Percentiles rank a stretch among this genome's conserved stretches.
Conservation (phyloP, 2,113 vertebrate species). For the Thalassarche chlororhynchos region DNA sequence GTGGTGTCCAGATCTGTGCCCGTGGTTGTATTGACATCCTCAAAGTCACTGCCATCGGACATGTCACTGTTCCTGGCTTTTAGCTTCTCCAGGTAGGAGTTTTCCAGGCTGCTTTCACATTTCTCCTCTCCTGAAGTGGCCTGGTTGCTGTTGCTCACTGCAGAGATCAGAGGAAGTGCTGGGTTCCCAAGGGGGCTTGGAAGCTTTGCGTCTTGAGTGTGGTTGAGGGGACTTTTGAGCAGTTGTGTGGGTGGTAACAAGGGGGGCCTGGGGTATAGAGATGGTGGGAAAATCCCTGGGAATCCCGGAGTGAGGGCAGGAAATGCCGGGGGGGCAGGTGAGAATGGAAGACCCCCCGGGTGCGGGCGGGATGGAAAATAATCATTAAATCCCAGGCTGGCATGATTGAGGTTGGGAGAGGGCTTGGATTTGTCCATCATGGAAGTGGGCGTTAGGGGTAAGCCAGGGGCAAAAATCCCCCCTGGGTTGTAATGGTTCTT, state of each 20-base stretch:
- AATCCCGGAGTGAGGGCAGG: slow-evolving; percentile 85
- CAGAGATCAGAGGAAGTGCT: slow-evolving; percentile 83
- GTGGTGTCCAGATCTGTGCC: slow-evolving; percentile 97
- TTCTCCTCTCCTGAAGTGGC: slow-evolving; percentile 73
- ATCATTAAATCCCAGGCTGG: slow-evolving; percentile 88
- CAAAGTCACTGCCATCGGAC: slow-evolving; percentile 96
- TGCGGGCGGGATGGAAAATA: slow-evolving; percentile 93
- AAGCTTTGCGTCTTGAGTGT: slow-evolving; percentile 88
- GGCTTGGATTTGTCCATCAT: slow-evolving; percentile 93
- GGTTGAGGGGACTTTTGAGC: slow-evolving; percentile 91
- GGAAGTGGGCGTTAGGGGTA: slow-evolving; percentile 91
- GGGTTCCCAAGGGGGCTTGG: slow-evolving; percentile 87
- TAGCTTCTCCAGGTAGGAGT: slow-evolving; percentile 82
- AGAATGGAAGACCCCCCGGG: slow-evolving; percentile 88
- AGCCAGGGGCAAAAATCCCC: slow-evolving; percentile 88
- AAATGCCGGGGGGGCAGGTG: slow-evolving; percentile 81
- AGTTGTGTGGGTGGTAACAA: slow-evolving; percentile 91
- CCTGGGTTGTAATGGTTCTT: slow-evolving; percentile 95
- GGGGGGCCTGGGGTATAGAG: slow-evolving; percentile 92
- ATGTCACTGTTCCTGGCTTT: slow-evolving; percentile 90
- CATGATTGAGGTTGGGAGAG: slow-evolving; percentile 86
- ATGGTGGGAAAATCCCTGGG: slow-evolving; percentile 92
- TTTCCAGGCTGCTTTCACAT: slow-evolving; percentile 81
- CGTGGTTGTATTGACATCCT: slow-evolving; percentile 96
- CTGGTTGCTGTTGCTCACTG: slow-evolving; percentile 78